Evolutionary conservation across 2,113 vertebrate genomes (phyloP).

Genomic region (Colossoma macropomum): DNA sequence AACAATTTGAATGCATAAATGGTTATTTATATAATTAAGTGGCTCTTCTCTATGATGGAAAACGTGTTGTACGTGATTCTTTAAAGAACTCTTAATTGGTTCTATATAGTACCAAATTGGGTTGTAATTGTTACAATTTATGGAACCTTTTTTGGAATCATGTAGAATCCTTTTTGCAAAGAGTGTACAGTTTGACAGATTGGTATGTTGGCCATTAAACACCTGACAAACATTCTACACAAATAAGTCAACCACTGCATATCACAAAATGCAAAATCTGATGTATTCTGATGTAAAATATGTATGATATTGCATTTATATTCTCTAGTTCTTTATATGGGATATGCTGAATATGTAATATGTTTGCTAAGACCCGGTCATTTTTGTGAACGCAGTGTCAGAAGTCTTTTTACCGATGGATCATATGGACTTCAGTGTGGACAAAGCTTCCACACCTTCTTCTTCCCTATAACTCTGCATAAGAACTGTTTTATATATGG

Average conservation of each 20-base stretch:
- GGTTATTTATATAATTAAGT: too few relatives aligned
- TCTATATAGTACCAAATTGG: too few relatives aligned
- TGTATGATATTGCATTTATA: constrained; percentile 55
- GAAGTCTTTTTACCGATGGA: constrained; percentile 52
- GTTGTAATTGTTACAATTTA: too few relatives aligned
- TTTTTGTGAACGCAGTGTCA: constrained; percentile 49
- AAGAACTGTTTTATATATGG: constrained; percentile 48
- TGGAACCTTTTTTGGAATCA: too few relatives aligned
- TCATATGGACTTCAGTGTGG: constrained; percentile 52
- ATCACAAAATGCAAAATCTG: constrained; percentile 29
- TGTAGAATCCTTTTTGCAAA: too few relatives aligned
- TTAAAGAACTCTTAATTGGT: too few relatives aligned
- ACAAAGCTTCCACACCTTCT: constrained; percentile 24
- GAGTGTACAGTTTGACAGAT: too few relatives aligned
- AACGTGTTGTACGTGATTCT: too few relatives aligned
- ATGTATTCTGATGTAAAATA: constrained; percentile 63
- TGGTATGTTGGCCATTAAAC: neutral
- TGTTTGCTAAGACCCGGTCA: constrained; percentile 62
- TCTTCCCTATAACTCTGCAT: constrained; percentile 43
- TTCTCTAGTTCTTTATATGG: constrained; percentile 34
- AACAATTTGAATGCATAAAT: too few relatives aligned
- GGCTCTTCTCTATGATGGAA: too few relatives aligned
- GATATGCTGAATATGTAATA: constrained; percentile 51
- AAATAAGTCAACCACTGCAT: constrained; percentile 32
- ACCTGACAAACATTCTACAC: neutral